These are phyloP conservation scores for Drosophila affinis DNA, from an alignment of 2,888 invertebrate genomes.

Conservation along the genomic window DNA sequence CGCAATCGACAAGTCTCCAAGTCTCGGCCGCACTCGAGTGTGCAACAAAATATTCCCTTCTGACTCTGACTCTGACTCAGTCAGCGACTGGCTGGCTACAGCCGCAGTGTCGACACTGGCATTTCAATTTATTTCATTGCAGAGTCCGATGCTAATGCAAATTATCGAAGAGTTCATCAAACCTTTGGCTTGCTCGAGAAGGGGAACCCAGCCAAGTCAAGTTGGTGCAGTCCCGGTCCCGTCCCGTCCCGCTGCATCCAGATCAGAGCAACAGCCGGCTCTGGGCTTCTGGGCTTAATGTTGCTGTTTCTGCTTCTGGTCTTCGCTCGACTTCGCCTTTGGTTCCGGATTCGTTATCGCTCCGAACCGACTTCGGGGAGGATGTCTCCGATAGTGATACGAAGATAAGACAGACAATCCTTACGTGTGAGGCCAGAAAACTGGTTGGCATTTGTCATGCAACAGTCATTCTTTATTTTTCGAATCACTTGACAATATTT, in stretches of 20 bases:
- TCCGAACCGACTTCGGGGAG: constrained; percentile 20
- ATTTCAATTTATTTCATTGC: constrained; percentile 63
- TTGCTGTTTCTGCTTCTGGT: constrained; percentile 13
- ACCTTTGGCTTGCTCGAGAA: constrained; percentile 28
- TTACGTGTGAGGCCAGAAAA: not conserved
- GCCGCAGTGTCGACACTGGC: constrained; percentile 12
- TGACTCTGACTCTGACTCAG: constrained; percentile 24
- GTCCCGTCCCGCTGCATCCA: not conserved
- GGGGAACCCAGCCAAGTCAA: constrained; percentile 6
- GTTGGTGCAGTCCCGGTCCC: not conserved
- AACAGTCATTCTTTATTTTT: not conserved
- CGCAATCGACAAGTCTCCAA: constrained; percentile 43
- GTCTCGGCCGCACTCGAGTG: constrained; percentile 64
- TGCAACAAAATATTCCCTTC: constrained; percentile 64
- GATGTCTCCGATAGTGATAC: constrained; percentile 18
- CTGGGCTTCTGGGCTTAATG: constrained; percentile 25
- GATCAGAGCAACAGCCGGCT: not conserved
- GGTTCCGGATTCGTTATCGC: constrained; percentile 35
- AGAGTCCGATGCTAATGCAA: constrained; percentile 56
- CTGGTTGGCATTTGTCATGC: constrained; percentile 3
- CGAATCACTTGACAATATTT: too few species aligned
- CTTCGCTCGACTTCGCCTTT: constrained; percentile 3
- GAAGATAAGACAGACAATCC: constrained; percentile 23
- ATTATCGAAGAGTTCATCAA: constrained; percentile 63
- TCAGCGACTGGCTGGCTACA: constrained; percentile 1